A percentile compares a stretch with the other conserved stretches of the same genome.
phyloP scores from a whole-genome alignment of 2,888 invertebrate genomes.

The Agapetus fuscipes region DNA sequence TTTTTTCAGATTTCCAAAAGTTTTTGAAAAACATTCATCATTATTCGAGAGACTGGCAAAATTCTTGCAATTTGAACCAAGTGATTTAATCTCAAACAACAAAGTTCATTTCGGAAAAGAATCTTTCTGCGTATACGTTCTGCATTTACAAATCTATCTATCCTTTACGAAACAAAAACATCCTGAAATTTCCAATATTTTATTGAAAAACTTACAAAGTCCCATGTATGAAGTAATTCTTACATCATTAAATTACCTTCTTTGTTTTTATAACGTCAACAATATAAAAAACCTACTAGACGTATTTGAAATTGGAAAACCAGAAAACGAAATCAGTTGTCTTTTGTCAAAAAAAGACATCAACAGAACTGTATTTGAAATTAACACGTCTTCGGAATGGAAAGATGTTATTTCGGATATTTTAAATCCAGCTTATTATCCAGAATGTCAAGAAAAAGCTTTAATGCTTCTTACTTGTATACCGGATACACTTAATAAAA shows the following conservation, averaged over 20 bases:
- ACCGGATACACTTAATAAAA: conserved; percentile 24
- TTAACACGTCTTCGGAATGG: too few relatives aligned
- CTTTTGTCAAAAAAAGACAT: not conserved
- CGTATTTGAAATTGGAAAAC: conserved; percentile 13
- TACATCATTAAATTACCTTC: conserved; percentile 11
- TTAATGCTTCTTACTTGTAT: conserved; percentile 30
- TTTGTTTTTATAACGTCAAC: conserved; percentile 11
- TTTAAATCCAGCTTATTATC: conserved; percentile 26
- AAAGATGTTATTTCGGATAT: conserved; percentile 23
- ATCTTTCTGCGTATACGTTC: conserved; percentile 5
- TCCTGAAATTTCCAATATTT: conserved; percentile 1
- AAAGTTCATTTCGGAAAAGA: conserved; percentile 13
- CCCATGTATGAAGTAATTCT: conserved; percentile 10
- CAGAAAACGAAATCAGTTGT: conserved; percentile 5
- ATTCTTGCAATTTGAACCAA: conserved; percentile 1
- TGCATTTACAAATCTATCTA: conserved; percentile 13
- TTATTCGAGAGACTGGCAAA: conserved; percentile 9
- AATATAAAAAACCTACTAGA: conserved; percentile 8
- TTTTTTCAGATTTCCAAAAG: conserved; percentile 29
- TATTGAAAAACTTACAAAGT: conserved; percentile 4
- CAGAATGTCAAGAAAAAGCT: conserved; percentile 33
- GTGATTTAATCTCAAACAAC: not conserved
- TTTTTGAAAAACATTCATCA: conserved; percentile 22
- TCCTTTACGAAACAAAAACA: conserved; percentile 1
- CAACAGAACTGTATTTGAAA: too few relatives aligned